Base-by-base conservation (phyloP, 1,140 invertebrate genomes). In the Octopus bimaculoides region DNA sequence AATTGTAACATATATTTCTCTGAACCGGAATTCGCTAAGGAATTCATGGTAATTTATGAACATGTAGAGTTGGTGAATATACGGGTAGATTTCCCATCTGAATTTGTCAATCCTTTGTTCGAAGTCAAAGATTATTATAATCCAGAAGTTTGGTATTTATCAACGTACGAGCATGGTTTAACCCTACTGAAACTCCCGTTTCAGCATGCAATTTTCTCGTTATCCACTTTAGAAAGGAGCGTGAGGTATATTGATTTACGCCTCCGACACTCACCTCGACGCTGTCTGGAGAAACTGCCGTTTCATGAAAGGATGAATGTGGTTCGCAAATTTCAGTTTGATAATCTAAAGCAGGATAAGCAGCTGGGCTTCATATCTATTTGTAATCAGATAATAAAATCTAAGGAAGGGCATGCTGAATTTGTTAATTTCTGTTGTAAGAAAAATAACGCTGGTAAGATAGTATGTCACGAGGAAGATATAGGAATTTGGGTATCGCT, bases 161-260 rank as follows among this genome's bases (percentile, higher is more conserved):
- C 86, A 1, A 81, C 84, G 10, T 86, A 82, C 8, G 84, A 85
- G 26, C 88, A 89, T 77, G 89, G 89, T 4, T 84, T 87, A 56
- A 89, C 89, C 5, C 77, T 89, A 41, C 83, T 89, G 9, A 88
- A 87, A 80, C 78, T 89, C 54, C 87, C 87, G 0, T 89, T 89
- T 77, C 86, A 89, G 79, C 89, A 89, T 80, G 87, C 88, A 77
- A 84, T 89, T 17, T 78, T 89, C 17, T 89, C 88, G 14, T 84
- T 89, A 83, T 85, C 86, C 55, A 89, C 88, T 41, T 78, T 89
- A 17, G 86, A 85, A 17, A 87, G 88, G 14, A 87, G 88, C 2
- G 86, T 88, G 4, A 83, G 87, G 73, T 74, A 76, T 10, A 79
- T 85, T 3, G 61, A 82, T 1, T 80, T 89, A 8, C 77, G 78